Conservation (phyloP, 2,888 invertebrate species). For the Meteorus colon region DNA sequence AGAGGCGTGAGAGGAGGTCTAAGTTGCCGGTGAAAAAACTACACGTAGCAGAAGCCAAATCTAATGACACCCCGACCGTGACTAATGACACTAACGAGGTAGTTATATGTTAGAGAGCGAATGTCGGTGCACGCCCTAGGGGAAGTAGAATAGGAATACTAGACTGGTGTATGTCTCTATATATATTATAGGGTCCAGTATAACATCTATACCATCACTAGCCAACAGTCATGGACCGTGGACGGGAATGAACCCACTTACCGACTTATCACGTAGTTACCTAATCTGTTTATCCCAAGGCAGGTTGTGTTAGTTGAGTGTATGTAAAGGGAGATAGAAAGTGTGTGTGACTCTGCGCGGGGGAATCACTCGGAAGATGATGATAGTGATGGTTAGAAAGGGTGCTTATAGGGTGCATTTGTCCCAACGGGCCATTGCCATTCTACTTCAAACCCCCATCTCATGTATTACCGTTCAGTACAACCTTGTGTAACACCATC, state of each 20-base stretch:
- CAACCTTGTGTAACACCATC: background rate
- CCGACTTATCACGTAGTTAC: slow-evolving; percentile 74
- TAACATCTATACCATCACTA: slow-evolving; percentile 12
- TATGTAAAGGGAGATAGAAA: slow-evolving; percentile 30
- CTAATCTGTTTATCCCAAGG: slow-evolving; percentile 73
- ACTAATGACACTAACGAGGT: slow-evolving; percentile 73
- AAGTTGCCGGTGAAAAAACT: slow-evolving; percentile 61
- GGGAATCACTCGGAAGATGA: slow-evolving; percentile 51
- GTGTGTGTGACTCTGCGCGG: slow-evolving; percentile 40
- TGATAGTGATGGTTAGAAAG: slow-evolving; percentile 57
- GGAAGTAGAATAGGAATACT: slow-evolving; percentile 26
- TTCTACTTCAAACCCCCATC: slow-evolving; percentile 53
- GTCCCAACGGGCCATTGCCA: slow-evolving; percentile 39
- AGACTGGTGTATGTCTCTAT: slow-evolving; percentile 29
- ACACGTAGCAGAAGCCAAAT: slow-evolving; percentile 67
- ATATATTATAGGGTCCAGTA: slow-evolving; percentile 25
- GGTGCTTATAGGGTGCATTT: slow-evolving; percentile 53
- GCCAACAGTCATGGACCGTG: slow-evolving; percentile 57
- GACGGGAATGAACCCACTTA: slow-evolving; percentile 72
- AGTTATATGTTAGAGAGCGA: slow-evolving; percentile 70
- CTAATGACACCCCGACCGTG: slow-evolving; percentile 73
- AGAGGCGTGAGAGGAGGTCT: slow-evolving; percentile 49
- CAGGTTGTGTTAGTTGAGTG: slow-evolving; percentile 41
- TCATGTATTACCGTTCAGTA: slow-evolving; percentile 15
- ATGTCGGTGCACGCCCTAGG: slow-evolving; percentile 62